Percentiles rank a stretch among this genome's conserved stretches.
Conservation (phyloP, 2,888 invertebrate species). For the Euspilapteryx auroguttella region DNA sequence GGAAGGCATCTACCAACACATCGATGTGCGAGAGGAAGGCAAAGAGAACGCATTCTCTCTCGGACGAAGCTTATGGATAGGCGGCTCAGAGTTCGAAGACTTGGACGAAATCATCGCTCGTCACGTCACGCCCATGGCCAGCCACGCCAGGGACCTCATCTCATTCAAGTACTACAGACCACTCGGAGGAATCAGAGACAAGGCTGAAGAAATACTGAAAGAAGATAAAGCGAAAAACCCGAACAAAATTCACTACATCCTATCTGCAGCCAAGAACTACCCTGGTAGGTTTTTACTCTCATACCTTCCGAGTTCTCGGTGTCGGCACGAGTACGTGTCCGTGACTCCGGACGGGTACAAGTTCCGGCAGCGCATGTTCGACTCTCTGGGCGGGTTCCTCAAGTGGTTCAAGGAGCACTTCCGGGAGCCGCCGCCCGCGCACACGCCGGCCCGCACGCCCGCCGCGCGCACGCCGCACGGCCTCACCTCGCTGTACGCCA, state of each 20-base stretch:
- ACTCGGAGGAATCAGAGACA: conserved; percentile 78
- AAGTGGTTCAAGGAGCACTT: conserved; percentile 99
- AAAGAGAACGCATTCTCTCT: conserved; percentile 96
- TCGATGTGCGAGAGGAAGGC: conserved; percentile 93
- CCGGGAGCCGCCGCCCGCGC: conserved; percentile 81
- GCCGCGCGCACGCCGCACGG: conserved; percentile 73
- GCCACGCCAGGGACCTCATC: conserved; percentile 86
- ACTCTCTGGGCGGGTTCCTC: conserved; percentile 74
- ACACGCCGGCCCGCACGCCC: conserved; percentile 70
- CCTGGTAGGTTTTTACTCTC: conserved; percentile 94
- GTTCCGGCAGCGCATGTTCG: conserved; percentile 87
- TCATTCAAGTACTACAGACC: conserved; percentile 89
- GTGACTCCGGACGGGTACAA: conserved; percentile 91
- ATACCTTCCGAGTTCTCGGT: conserved; percentile 84
- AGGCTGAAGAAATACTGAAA: conserved; percentile 83
- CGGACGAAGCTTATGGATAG: conserved; percentile 84
- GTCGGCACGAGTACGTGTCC: conserved; percentile 90
- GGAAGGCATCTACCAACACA: conserved; percentile 92
- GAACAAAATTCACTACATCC: conserved; percentile 85
- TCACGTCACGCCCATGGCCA: conserved; percentile 95
- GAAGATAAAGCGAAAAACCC: conserved; percentile 89
- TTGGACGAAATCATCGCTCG: conserved; percentile 98
- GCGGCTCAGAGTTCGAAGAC: conserved; percentile 94
- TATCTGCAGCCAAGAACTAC: conserved; percentile 81
- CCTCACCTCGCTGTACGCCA: conserved; percentile 46